Evolutionary conservation across 2,113 vertebrate genomes (phyloP).

Genomic region (Columba janthina): DNA sequence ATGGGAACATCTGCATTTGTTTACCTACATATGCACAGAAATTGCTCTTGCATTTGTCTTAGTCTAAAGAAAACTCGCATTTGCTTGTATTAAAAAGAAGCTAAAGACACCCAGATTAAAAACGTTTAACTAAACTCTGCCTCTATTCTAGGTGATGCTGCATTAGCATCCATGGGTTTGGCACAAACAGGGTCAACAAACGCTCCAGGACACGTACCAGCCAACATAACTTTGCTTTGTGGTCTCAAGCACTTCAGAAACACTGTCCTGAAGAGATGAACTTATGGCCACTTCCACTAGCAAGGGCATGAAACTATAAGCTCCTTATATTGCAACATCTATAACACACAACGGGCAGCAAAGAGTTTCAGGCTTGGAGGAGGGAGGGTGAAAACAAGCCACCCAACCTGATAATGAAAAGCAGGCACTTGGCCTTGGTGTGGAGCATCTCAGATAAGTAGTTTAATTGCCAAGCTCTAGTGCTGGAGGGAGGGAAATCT

Average conservation of each 20-base stretch:
- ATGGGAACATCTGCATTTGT: background rate
- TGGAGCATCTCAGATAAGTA: constrained; percentile 61
- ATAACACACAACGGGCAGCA: background rate
- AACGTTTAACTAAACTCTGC: background rate
- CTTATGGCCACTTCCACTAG: background rate
- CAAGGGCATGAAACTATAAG: background rate
- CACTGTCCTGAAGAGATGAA: background rate
- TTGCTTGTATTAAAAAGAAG: background rate
- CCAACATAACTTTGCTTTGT: background rate
- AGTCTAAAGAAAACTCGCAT: background rate
- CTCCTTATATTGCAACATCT: background rate
- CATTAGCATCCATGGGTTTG: background rate
- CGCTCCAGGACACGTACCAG: background rate
- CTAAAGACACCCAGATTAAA: background rate
- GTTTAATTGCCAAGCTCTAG: constrained; percentile 64
- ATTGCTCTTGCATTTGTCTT: background rate
- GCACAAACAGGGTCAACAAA: background rate
- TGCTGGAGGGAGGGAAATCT: constrained; percentile 60
- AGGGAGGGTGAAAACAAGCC: constrained; percentile 41
- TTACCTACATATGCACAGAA: background rate
- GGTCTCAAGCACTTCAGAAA: background rate
- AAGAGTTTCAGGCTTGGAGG: constrained; percentile 19
- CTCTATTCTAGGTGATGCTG: background rate
- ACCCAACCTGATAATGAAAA: constrained; percentile 58
- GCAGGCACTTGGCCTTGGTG: constrained; percentile 42